Percentiles rank a stretch among this genome's conserved stretches.
Conservation (phyloP, 2,888 invertebrate genomes). For the Timema podura region DNA sequence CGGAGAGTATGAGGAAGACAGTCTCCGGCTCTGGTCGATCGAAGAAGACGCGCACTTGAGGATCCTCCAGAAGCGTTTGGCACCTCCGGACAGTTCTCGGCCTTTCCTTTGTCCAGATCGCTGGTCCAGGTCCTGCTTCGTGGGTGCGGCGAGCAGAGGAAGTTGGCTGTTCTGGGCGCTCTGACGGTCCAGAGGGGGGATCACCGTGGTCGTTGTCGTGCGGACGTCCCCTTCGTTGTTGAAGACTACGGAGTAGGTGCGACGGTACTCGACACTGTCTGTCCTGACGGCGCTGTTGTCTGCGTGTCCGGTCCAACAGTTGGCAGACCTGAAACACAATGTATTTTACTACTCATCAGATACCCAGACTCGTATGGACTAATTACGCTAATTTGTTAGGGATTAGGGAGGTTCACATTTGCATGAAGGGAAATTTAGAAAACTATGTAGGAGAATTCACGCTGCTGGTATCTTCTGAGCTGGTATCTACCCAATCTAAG, state of each 20-base stretch:
- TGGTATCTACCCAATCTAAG: no score
- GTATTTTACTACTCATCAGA: no score
- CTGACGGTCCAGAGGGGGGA: slow-evolving; percentile 9
- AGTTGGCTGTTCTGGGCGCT: slow-evolving; percentile 16
- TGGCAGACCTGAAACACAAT: no score
- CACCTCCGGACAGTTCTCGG: neutral
- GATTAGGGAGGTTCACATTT: no score
- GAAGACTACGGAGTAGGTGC: slow-evolving; percentile 4
- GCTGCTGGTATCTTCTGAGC: no score
- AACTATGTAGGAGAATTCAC: no score
- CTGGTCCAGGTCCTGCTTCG: neutral
- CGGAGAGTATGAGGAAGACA: neutral
- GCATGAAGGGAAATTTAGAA: no score
- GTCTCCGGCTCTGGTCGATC: neutral
- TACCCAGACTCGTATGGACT: no score
- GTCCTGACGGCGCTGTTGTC: neutral
- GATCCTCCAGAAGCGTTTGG: slow-evolving; percentile 6
- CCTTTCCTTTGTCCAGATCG: neutral
- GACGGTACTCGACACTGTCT: slow-evolving; percentile 9
- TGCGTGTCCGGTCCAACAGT: no score
- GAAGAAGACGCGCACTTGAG: slow-evolving; percentile 5
- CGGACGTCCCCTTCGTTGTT: neutral
- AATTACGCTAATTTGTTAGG: no score
- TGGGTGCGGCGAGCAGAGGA: slow-evolving; percentile 6
- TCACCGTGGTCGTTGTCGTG: neutral